Evolutionary conservation across 2,113 vertebrate species (phyloP), one percentile per base, ranked within the genome.

Genomic region (Globicephala melas): DNA sequence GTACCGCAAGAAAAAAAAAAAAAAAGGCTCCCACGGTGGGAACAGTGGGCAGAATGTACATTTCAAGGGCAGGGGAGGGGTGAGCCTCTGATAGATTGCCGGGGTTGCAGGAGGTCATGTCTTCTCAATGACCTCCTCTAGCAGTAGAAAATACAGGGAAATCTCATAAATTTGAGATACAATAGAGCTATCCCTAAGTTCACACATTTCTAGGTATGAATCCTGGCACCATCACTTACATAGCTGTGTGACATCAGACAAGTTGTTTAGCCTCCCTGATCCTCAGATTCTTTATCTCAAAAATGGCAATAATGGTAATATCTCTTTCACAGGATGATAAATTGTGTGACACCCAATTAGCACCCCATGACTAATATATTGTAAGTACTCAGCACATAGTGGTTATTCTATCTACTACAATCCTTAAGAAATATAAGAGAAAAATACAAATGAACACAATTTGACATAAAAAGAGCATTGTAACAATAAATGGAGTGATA

Each of bases 61-160:
- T 58, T 70, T 15, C 38, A 82, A 71, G 53, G 11, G 21, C 38
- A 41, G 9, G 28, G 15, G 4, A 70, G 33, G 9, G 36, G 36
- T 1, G 28, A 0, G 0, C 21, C 65, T 47, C 50, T 7, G 6
- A 60, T 82, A 70, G 2, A n/a, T 18, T n/a, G 14, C 79, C 20
- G 10, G 13, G 36, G 15, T 1, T 5, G 2, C 0, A 23, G 14
- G 55, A 31, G 3, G 38, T 89, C 38, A 76, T 0, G 12, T n/a
- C 21, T 23, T 76, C 10, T 47, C 20, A 4, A 12, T 36, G 63
- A 68, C 33, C 33, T 36, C 83, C 6, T 18, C 31, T 31, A 60
- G 26, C 8, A n/a, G 15, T 6, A 9, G 28, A 63, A 94, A 85
- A 62, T 33, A 12, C 10, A 86, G 38, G 25, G 26, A 70, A 76